phyloP scores from a whole-genome alignment of 2,797 vertebrate species.

The Sebastolobus altivelis region DNA sequence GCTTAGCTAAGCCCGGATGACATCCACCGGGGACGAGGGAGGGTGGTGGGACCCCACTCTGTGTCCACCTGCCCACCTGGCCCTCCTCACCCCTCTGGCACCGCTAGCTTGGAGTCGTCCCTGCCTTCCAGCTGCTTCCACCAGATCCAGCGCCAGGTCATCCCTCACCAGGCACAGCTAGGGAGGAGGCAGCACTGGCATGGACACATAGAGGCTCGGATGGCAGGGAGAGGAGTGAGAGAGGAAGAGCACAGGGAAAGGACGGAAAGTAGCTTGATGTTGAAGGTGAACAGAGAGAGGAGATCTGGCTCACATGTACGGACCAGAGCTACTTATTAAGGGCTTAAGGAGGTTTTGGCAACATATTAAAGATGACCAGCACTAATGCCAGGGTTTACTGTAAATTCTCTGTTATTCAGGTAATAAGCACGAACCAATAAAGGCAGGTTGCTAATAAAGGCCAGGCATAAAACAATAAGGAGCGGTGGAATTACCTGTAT shows the following conservation, averaged over 20 bases:
- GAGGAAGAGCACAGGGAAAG: slow-evolving; percentile 27
- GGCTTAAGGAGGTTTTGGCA: neutral
- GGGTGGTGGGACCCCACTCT: slow-evolving; percentile 71
- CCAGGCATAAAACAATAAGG: neutral
- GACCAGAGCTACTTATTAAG: slow-evolving; percentile 17
- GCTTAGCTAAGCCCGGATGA: slow-evolving; percentile 77
- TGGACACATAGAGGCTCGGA: slow-evolving; percentile 33
- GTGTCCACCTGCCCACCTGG: slow-evolving; percentile 81
- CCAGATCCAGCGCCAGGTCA: slow-evolving; percentile 73
- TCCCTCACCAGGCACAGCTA: slow-evolving; percentile 74
- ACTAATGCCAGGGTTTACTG: neutral
- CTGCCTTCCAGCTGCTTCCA: slow-evolving; percentile 76
- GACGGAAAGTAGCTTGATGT: slow-evolving; percentile 29
- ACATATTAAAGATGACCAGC: neutral
- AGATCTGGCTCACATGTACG: slow-evolving; percentile 4
- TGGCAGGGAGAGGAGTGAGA: slow-evolving; percentile 30
- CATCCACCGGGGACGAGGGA: slow-evolving; percentile 73
- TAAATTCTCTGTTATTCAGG: neutral
- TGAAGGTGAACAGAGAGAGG: slow-evolving; percentile 65
- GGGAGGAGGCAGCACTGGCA: slow-evolving; percentile 68
- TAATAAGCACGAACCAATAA: neutral
- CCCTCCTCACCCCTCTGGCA: slow-evolving; percentile 70
- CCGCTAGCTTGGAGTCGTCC: slow-evolving; percentile 63
- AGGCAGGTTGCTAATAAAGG: neutral
- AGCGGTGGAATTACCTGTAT: neutral